Conservation (phyloP, 2,888 invertebrate species). For the Iphiclides podalirius region DNA sequence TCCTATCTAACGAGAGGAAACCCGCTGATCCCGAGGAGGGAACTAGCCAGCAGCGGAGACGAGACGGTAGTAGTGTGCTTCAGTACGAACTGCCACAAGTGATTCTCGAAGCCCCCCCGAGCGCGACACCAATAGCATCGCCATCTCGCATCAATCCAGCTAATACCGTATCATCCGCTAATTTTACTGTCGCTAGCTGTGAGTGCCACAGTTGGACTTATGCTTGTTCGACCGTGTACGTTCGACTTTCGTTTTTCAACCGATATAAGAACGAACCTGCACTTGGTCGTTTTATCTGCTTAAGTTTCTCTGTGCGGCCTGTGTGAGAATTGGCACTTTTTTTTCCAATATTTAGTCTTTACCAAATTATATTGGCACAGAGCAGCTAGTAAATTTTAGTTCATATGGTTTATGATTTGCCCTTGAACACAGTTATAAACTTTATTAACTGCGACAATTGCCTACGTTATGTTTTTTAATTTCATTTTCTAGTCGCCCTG, state of each 20-base stretch:
- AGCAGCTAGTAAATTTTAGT: slow-evolving; percentile 45
- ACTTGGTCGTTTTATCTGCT: slow-evolving; percentile 51
- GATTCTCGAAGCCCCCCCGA: slow-evolving; percentile 88
- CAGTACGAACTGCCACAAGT: slow-evolving; percentile 87
- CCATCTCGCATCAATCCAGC: slow-evolving; percentile 76
- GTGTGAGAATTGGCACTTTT: neutral
- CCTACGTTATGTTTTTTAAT: too few relatives aligned
- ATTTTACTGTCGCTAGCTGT: slow-evolving; percentile 80
- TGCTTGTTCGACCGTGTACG: slow-evolving; percentile 48
- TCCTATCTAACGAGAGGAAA: slow-evolving; percentile 67
- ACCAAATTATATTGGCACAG: slow-evolving; percentile 35
- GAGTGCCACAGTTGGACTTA: slow-evolving; percentile 80
- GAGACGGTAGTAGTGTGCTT: slow-evolving; percentile 82
- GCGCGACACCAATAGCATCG: slow-evolving; percentile 77
- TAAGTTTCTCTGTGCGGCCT: slow-evolving; percentile 50
- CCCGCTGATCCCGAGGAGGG: slow-evolving; percentile 61
- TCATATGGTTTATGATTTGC: slow-evolving; percentile 3
- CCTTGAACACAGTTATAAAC: slow-evolving; percentile 1
- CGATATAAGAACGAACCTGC: slow-evolving; percentile 23
- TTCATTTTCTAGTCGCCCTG: slow-evolving; percentile 22
- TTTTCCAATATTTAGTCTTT: neutral
- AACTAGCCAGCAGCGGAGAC: slow-evolving; percentile 66
- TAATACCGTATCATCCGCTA: slow-evolving; percentile 75
- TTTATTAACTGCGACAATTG: slow-evolving; percentile 20
- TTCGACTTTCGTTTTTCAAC: slow-evolving; percentile 17